Conservation (phyloP, 2,797 vertebrate genomes). For the Cyclopterus lumpus region DNA sequence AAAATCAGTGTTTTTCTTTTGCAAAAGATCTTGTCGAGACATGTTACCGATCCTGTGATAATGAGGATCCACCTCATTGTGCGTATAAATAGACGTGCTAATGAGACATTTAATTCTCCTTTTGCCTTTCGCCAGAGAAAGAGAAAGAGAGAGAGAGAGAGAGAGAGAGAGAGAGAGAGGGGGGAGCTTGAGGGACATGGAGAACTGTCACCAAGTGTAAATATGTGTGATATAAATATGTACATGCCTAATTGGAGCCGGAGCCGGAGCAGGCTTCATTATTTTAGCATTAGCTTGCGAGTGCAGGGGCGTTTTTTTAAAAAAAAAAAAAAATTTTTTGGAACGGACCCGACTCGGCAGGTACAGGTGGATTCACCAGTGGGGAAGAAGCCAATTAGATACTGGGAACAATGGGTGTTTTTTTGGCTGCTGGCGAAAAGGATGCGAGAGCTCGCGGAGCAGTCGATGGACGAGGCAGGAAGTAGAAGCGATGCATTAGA, state of each 20-base stretch:
- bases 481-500: slow-evolving; percentile 25
- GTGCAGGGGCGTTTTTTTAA: slow-evolving; percentile 55
- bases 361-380: slow-evolving; percentile 84
- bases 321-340: too few relatives aligned
- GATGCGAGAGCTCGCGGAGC: slow-evolving; percentile 42
- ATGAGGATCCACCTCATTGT: slow-evolving; percentile 82
- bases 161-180: slow-evolving; percentile 19
- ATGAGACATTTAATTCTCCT: slow-evolving; percentile 81
- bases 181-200: slow-evolving; percentile 69
- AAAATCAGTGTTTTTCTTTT: slow-evolving; percentile 41
- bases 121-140: slow-evolving; percentile 59
- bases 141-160: slow-evolving; percentile 30
- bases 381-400: slow-evolving; percentile 85
- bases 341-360: slow-evolving; percentile 77
- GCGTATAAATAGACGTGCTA: slow-evolving; percentile 85
- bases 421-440: slow-evolving; percentile 73
- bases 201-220: slow-evolving; percentile 71
- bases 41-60: slow-evolving; percentile 77
- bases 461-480: slow-evolving; percentile 58
- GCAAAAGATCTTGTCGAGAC: slow-evolving; percentile 67
- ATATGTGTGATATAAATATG: slow-evolving; percentile 75
- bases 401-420: slow-evolving; percentile 81
- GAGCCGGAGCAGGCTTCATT: slow-evolving; percentile 75
- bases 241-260: slow-evolving; percentile 70
- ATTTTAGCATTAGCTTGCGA: slow-evolving; percentile 80